phyloP scores from a whole-genome alignment of 2,888 invertebrate genomes.

The Achlya flavicornis region DNA sequence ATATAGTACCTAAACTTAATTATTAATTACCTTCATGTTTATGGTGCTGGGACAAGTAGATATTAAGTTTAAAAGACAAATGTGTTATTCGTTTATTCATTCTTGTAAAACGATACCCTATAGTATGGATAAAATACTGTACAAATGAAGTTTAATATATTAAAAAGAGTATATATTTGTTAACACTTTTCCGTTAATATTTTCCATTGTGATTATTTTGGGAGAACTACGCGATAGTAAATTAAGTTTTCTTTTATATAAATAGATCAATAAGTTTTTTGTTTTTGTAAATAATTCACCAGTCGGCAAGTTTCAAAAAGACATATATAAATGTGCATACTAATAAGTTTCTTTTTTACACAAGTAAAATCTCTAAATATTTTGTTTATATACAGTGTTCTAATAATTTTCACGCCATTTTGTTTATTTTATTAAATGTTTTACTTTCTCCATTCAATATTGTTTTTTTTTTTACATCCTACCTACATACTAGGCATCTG shows the following conservation, averaged over 20 bases:
- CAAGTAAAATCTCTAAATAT: slow-evolving; percentile 24
- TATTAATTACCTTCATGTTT: neutral
- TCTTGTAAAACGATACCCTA: slow-evolving; percentile 13
- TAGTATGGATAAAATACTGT: neutral
- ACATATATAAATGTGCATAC: slow-evolving; percentile 45
- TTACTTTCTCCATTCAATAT: slow-evolving; percentile 1
- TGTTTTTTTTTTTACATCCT: slow-evolving; percentile 77
- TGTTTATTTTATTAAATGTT: slow-evolving; percentile 13
- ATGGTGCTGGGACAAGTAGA: slow-evolving; percentile 8
- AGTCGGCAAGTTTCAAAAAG: slow-evolving; percentile 53
- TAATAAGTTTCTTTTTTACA: slow-evolving; percentile 21
- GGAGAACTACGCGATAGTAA: slow-evolving; percentile 32
- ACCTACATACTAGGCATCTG: slow-evolving; percentile 36
- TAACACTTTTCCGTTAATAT: slow-evolving; percentile 12
- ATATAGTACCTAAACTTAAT: neutral
- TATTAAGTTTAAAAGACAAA: neutral
- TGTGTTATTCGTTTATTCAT: slow-evolving; percentile 24
- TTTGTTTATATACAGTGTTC: slow-evolving; percentile 28
- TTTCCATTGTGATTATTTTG: slow-evolving; percentile 14
- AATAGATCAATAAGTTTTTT: slow-evolving; percentile 43
- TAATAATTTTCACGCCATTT: slow-evolving; percentile 13
- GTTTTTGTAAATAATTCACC: slow-evolving; percentile 44
- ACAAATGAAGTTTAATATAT: neutral
- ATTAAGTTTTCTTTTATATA: slow-evolving; percentile 35
- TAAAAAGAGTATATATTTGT: neutral